Percentiles rank a stretch among this genome's conserved stretches.
Evolutionary conservation across 2,113 vertebrate genomes (phyloP).

Genomic region (Sapayoa aenigma): DNA sequence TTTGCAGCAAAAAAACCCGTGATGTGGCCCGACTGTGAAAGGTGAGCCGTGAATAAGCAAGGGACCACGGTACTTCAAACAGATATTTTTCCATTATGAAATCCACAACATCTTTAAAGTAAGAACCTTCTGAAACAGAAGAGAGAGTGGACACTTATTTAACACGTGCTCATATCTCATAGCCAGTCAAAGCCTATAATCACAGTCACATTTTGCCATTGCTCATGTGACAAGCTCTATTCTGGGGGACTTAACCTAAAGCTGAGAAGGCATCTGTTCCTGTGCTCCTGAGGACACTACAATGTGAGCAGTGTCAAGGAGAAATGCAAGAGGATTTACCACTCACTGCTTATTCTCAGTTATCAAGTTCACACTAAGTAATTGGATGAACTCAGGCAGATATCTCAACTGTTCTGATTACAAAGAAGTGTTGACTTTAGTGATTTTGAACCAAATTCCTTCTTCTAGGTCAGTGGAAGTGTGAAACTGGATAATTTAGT

Average conservation of each 20-base stretch:
- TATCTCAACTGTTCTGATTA: neutral
- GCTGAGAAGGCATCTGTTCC: neutral
- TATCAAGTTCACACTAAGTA: neutral
- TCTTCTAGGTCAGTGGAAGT: neutral
- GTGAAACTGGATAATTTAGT: neutral
- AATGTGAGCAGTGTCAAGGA: rapidly evolving
- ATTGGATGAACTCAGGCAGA: rapidly evolving
- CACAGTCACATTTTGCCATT: neutral
- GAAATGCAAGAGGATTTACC: neutral
- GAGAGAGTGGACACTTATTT: neutral
- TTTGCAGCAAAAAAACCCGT: too few species aligned
- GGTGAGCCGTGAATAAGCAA: too few species aligned
- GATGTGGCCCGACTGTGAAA: too few species aligned
- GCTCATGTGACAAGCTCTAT: neutral
- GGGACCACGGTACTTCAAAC: neutral
- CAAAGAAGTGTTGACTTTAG: neutral
- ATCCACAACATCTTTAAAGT: neutral
- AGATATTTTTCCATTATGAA: neutral
- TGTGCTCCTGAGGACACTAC: neutral
- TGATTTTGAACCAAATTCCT: neutral
- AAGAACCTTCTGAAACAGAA: neutral
- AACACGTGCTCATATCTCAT: neutral
- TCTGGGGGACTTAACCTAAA: neutral
- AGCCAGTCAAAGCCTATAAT: neutral
- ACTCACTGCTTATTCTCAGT: neutral